phyloP scores from a whole-genome alignment of 2,888 invertebrate genomes.

The Bimastos eiseni region DNA sequence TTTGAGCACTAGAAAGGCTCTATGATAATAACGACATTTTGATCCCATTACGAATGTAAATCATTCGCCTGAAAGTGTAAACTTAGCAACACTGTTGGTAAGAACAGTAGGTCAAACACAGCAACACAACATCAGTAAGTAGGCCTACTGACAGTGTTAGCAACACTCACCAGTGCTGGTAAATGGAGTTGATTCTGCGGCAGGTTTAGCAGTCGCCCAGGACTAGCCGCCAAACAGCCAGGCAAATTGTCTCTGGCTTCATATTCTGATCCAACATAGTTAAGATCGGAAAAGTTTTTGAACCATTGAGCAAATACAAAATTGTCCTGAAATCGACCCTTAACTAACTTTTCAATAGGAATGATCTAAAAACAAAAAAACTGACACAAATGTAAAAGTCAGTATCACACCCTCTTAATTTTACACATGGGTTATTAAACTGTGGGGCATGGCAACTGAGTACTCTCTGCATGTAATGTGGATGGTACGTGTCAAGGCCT shows the following conservation, averaged over 20 bases:
- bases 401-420: not conserved
- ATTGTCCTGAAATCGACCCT: constrained; percentile 99
- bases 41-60: not conserved
- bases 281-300: constrained; percentile 99
- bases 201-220: constrained; percentile 13
- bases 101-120: not conserved
- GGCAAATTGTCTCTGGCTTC: constrained; percentile 77
- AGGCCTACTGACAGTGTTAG: not conserved
- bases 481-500: no score
- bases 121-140: not conserved
- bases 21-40: not conserved
- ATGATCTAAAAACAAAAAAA: constrained; percentile 78
- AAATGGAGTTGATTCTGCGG: not conserved
- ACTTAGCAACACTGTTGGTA: not conserved
- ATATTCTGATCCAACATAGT: constrained; percentile 96
- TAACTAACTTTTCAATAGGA: constrained; percentile 97
- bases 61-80: not conserved
- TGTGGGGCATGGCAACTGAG: no score
- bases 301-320: constrained; percentile 99
- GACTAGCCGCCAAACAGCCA: constrained; percentile 45
- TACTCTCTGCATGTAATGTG: no score
- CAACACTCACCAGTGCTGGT: constrained; percentile 15
- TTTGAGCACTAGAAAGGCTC: not conserved
- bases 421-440: not conserved
- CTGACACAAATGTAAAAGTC: not conserved